A percentile compares a stretch with the other conserved stretches of the same genome.
Evolutionary conservation across 2,888 invertebrate genomes (phyloP).

Genomic region (Matsumyia berberina): DNA sequence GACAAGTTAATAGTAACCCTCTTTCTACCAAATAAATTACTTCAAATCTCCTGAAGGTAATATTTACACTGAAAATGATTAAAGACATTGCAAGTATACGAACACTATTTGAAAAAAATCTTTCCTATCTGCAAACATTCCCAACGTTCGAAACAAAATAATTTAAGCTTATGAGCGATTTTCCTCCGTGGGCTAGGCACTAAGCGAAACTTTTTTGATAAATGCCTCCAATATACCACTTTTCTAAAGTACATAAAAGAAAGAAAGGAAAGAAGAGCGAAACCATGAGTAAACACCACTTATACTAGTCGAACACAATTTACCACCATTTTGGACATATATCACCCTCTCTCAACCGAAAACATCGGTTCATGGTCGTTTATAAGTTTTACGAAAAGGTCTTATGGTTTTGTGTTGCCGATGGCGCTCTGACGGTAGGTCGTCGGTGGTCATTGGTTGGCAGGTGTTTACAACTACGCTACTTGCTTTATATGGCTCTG

Average conservation of each 20-base stretch:
- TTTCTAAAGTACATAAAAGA: neutral
- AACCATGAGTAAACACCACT: slow-evolving; percentile 2
- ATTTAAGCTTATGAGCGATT: slow-evolving; percentile 5
- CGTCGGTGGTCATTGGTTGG: slow-evolving; percentile 20
- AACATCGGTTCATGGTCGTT: slow-evolving; percentile 35
- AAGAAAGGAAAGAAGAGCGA: neutral
- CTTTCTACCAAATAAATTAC: no score
- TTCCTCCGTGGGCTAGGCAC: neutral
- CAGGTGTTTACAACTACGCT: slow-evolving; percentile 53
- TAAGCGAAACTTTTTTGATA: slow-evolving; percentile 18
- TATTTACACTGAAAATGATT: no score
- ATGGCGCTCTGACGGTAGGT: slow-evolving; percentile 1
- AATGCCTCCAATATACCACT: slow-evolving; percentile 2
- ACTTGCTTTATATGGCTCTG: slow-evolving; percentile 40
- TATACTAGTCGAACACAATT: slow-evolving; percentile 1
- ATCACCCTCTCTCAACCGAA: slow-evolving; percentile 24
- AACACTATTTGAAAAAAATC: no score
- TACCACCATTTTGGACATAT: slow-evolving; percentile 18
- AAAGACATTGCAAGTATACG: no score
- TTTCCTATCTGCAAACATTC: no score
- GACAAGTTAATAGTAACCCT: no score
- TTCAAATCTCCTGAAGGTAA: no score
- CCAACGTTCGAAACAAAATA: neutral
- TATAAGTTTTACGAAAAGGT: slow-evolving; percentile 50
- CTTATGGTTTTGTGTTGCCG: slow-evolving; percentile 18